Evolutionary conservation across 2,888 invertebrate genomes (phyloP).

Genomic region (Zeuzera pyrina): DNA sequence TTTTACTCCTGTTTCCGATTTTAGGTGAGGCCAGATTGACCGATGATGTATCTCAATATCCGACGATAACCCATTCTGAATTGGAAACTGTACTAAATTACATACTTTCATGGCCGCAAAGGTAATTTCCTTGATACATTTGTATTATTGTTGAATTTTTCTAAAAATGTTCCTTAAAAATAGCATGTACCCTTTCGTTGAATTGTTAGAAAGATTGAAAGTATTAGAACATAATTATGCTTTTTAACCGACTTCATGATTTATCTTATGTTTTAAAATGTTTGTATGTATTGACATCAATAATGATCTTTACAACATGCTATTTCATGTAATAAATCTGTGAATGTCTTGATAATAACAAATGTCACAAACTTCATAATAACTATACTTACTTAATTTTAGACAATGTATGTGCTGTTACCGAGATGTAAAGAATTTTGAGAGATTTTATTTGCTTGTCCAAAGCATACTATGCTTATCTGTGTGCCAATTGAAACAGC

Average conservation of each 20-base stretch:
- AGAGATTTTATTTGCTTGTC: conserved; percentile 89
- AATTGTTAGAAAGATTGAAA: neutral
- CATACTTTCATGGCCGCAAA: conserved; percentile 91
- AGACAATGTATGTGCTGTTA: conserved; percentile 97
- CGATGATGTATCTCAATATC: conserved; percentile 84
- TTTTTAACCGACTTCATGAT: neutral
- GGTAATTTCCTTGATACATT: conserved; percentile 66
- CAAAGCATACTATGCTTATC: conserved; percentile 90
- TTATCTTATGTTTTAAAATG: neutral
- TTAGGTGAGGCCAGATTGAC: conserved; percentile 87
- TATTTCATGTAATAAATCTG: neutral
- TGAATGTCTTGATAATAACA: neutral
- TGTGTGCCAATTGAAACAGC: conserved; percentile 85
- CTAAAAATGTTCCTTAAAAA: neutral
- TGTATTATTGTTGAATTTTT: no score
- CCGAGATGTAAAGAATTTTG: conserved; percentile 93
- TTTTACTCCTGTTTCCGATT: conserved; percentile 34
- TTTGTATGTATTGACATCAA: neutral
- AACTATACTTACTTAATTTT: conserved; percentile 33
- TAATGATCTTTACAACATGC: neutral
- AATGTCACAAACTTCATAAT: neutral
- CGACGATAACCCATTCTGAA: conserved; percentile 83
- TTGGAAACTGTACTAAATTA: conserved; percentile 88
- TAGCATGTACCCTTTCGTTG: neutral
- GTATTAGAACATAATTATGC: neutral